phyloP scores from a whole-genome alignment of 2,888 invertebrate genomes.

The Lypha dubia region DNA sequence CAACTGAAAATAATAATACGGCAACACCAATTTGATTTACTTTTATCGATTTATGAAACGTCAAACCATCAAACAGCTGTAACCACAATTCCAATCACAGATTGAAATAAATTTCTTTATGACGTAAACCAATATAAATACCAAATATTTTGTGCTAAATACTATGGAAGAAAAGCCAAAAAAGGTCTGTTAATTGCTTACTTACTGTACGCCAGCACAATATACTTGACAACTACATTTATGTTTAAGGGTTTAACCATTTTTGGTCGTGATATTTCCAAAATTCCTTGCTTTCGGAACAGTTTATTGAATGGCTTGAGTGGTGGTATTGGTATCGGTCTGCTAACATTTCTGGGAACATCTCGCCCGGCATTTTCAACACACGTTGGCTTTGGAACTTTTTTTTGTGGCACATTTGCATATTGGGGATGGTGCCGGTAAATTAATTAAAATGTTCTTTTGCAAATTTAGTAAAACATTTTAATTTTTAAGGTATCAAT shows the following conservation, averaged over 20 bases:
- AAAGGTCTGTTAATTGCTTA: conserved; percentile 55
- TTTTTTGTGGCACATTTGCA: conserved; percentile 86
- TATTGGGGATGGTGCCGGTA: conserved; percentile 88
- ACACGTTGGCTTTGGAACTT: conserved; percentile 88
- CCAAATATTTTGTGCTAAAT: too few species aligned
- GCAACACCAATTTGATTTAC: background rate
- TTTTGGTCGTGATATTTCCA: conserved; percentile 89
- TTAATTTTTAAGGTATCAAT: conserved; percentile 85
- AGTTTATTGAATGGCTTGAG: conserved; percentile 90
- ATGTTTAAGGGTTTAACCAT: conserved; percentile 85
- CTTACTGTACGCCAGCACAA: background rate
- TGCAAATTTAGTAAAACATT: background rate
- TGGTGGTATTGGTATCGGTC: conserved; percentile 87
- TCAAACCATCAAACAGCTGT: conserved; percentile 38
- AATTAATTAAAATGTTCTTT: background rate
- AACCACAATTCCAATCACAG: background rate
- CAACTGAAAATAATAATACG: background rate
- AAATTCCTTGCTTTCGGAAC: conserved; percentile 92
- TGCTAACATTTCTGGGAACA: conserved; percentile 89
- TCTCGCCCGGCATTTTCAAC: conserved; percentile 87
- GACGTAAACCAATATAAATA: too few species aligned
- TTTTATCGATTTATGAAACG: background rate
- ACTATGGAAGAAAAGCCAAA: conserved; percentile 68
- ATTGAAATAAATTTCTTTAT: background rate
- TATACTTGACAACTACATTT: background rate